Percentiles rank a stretch among this genome's conserved stretches.
Evolutionary conservation across 2,888 invertebrate species (phyloP).

Genomic region (Acanthosepion esculentum): DNA sequence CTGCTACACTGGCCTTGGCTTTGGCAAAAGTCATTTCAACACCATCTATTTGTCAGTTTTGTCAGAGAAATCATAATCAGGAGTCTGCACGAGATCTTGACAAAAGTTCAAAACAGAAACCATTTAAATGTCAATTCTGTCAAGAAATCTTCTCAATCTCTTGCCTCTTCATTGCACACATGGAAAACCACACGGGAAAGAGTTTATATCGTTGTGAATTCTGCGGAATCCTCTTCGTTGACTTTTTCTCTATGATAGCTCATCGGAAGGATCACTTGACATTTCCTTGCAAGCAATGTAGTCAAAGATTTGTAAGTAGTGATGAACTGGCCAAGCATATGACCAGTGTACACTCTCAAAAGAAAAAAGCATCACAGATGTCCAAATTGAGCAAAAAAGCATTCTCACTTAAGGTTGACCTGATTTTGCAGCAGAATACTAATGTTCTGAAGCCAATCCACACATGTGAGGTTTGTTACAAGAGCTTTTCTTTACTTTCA

Average conservation of each 20-base stretch:
- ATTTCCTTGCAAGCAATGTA: background rate
- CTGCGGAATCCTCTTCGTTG: background rate
- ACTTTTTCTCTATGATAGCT: background rate
- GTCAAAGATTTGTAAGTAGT: background rate
- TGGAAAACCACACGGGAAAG: background rate
- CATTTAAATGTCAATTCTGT: conserved; percentile 25
- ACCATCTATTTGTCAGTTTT: conserved; percentile 17
- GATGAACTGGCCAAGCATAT: background rate
- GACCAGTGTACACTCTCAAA: background rate
- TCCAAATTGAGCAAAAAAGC: background rate
- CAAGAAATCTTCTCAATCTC: background rate
- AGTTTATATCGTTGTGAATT: conserved; percentile 41
- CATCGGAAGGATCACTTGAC: conserved; percentile 13
- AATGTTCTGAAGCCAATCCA: conserved; percentile 24
- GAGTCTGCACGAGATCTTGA: background rate
- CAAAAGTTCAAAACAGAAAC: background rate
- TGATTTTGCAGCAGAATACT: background rate
- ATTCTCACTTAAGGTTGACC: background rate
- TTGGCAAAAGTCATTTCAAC: background rate
- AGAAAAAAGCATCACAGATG: background rate
- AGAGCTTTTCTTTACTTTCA: background rate
- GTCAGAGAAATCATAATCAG: background rate
- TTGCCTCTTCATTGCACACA: background rate
- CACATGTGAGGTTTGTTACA: background rate
- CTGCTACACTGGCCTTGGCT: background rate